Percentiles rank a stretch among this genome's conserved stretches.
Conservation (phyloP, 2,888 invertebrate genomes). For the Sphinx pinastri region DNA sequence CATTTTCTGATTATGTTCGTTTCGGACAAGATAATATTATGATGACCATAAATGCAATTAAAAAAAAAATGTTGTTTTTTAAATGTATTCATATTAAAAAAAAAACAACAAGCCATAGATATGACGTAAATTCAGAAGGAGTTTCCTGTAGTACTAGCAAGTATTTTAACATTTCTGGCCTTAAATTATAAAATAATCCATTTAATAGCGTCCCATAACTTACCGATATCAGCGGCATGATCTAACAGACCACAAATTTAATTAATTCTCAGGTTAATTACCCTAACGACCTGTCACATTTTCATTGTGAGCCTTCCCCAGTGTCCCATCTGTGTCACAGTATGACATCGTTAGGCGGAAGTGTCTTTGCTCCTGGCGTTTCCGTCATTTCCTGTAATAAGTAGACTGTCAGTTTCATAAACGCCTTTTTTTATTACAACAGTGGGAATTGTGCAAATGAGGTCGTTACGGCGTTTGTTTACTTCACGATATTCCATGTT, state of each 20-base stretch:
- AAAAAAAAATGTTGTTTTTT: too few relatives aligned
- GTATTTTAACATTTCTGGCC: not conserved
- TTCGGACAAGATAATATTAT: too few relatives aligned
- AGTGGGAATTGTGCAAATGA: conserved; percentile 20
- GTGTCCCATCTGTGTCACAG: conserved; percentile 49
- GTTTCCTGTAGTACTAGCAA: too few relatives aligned
- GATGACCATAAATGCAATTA: too few relatives aligned
- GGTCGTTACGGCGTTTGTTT: conserved; percentile 1
- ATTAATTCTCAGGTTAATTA: conserved; percentile 55
- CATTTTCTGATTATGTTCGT: too few relatives aligned
- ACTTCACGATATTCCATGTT: not conserved
- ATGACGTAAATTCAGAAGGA: too few relatives aligned
- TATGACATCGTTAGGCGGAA: conserved; percentile 49
- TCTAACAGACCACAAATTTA: conserved; percentile 35
- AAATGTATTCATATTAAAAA: too few relatives aligned
- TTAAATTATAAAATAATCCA: not conserved
- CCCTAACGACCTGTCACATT: conserved; percentile 54
- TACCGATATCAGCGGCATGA: not conserved
- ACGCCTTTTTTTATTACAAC: conserved; percentile 41
- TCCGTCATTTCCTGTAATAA: conserved; percentile 46
- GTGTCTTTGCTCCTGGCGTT: conserved; percentile 56
- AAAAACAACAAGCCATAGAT: too few relatives aligned
- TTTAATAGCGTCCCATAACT: not conserved
- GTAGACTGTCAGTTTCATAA: conserved; percentile 25
- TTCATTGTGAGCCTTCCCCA: conserved; percentile 51